phyloP scores from a whole-genome alignment of 2,888 invertebrate genomes.

The Mimas tiliae region DNA sequence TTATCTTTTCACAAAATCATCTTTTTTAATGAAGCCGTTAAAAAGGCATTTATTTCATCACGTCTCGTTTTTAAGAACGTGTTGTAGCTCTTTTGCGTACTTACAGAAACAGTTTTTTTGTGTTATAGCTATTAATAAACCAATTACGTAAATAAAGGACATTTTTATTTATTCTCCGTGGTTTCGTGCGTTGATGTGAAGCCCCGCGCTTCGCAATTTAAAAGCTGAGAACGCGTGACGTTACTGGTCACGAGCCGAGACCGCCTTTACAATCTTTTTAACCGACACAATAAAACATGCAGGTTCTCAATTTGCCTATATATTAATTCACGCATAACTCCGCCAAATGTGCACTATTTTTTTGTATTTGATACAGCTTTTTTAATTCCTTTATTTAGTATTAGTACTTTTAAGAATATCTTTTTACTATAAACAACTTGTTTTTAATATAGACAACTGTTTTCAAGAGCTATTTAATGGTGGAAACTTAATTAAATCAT shows the following conservation, averaged over 20 bases:
- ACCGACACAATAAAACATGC: no score
- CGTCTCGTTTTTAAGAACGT: conserved; percentile 15
- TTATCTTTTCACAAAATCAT: no score
- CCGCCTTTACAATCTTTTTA: neutral
- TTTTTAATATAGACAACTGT: no score
- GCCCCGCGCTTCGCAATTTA: conserved; percentile 33
- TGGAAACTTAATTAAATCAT: no score
- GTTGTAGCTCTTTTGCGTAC: neutral
- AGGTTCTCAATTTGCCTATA: no score
- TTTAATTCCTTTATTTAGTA: neutral
- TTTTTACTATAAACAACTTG: no score
- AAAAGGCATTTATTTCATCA: conserved; percentile 1
- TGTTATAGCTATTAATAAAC: neutral
- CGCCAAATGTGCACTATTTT: no score
- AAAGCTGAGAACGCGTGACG: neutral
- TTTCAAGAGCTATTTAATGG: no score
- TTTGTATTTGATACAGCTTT: no score
- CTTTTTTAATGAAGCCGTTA: neutral
- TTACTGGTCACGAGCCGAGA: conserved; percentile 35
- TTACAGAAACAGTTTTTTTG: neutral
- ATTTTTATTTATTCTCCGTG: conserved; percentile 23
- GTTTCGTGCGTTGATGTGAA: conserved; percentile 51
- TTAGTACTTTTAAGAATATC: neutral
- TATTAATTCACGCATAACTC: no score
- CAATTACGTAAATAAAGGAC: conserved; percentile 1